A percentile compares a stretch with the other conserved stretches of the same genome.
Conservation (phyloP, 2,797 vertebrate genomes). For the Melanotaenia maccullochi region DNA sequence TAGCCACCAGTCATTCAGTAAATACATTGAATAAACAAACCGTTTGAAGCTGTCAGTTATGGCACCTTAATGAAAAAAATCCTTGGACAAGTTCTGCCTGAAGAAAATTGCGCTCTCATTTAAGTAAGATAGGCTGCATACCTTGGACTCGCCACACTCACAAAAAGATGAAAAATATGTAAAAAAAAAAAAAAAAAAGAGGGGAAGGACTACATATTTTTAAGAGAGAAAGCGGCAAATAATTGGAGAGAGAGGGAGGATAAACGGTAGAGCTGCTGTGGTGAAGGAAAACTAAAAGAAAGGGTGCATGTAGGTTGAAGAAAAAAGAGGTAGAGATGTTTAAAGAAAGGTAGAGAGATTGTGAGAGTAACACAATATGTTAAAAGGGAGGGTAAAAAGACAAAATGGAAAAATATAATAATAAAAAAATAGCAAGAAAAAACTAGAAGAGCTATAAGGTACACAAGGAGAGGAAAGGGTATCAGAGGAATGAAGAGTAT, state of each 20-base stretch:
- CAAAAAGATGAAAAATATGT: slow-evolving; percentile 26
- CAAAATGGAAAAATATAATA: background rate
- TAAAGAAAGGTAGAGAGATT: background rate
- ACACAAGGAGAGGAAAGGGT: background rate
- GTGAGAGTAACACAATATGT: background rate
- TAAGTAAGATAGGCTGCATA: slow-evolving; percentile 36
- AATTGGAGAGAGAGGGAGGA: background rate
- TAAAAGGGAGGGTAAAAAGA: background rate
- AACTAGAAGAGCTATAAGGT: background rate
- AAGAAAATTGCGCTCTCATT: slow-evolving; percentile 46
- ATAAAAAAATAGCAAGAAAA: background rate
- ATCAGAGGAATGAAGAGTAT: background rate
- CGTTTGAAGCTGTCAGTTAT: slow-evolving; percentile 52
- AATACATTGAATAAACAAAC: slow-evolving; percentile 72
- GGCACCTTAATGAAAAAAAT: slow-evolving; percentile 49
- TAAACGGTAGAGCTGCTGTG: background rate
- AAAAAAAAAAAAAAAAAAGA: background rate
- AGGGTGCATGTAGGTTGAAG: background rate
- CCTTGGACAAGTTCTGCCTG: slow-evolving; percentile 16
- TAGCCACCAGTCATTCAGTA: slow-evolving; percentile 67
- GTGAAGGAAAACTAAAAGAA: background rate
- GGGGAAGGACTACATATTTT: background rate
- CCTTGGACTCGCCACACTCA: slow-evolving; percentile 11
- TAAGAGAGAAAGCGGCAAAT: background rate
- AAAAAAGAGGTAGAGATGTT: background rate